A percentile compares a stretch with the other conserved stretches of the same genome.
Evolutionary conservation across 2,797 vertebrate species (phyloP).

Genomic region (Chelmon rostratus): DNA sequence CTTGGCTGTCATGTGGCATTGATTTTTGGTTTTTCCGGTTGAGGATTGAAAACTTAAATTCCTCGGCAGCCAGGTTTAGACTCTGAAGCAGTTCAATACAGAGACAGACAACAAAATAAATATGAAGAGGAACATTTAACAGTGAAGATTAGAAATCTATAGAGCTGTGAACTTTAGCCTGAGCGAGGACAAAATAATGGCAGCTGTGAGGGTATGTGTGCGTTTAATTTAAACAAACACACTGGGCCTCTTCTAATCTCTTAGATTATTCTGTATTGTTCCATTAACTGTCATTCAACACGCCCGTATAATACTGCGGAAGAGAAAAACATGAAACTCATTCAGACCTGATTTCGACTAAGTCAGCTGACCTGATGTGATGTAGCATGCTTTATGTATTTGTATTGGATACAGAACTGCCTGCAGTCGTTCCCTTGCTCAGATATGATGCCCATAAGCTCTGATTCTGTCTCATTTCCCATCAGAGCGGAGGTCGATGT

Average conservation of each 20-base stretch:
- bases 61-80: slow-evolving; percentile 1
- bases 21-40: slow-evolving; percentile 47
- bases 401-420: not conserved
- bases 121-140: not conserved
- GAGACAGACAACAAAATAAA: not conserved
- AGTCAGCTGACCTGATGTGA: not conserved
- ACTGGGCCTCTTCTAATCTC: not conserved
- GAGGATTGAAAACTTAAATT: slow-evolving; percentile 33
- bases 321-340: not conserved
- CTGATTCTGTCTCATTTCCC: slow-evolving; percentile 6
- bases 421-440: not conserved
- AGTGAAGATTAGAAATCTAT: not conserved
- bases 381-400: not conserved
- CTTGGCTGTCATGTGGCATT: slow-evolving; percentile 64
- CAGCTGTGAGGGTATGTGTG: not conserved
- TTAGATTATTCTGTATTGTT: not conserved
- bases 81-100: not conserved
- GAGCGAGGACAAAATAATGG: not conserved
- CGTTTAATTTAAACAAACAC: slow-evolving; percentile 5
- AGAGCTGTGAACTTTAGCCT: not conserved
- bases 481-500: slow-evolving; percentile 2
- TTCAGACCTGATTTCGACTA: not conserved
- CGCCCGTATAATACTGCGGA: not conserved
- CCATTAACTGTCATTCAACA: slow-evolving; percentile 2
- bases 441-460: not conserved